Base-by-base conservation (phyloP, 2,797 vertebrate genomes). In the Chelon auratus region DNA sequence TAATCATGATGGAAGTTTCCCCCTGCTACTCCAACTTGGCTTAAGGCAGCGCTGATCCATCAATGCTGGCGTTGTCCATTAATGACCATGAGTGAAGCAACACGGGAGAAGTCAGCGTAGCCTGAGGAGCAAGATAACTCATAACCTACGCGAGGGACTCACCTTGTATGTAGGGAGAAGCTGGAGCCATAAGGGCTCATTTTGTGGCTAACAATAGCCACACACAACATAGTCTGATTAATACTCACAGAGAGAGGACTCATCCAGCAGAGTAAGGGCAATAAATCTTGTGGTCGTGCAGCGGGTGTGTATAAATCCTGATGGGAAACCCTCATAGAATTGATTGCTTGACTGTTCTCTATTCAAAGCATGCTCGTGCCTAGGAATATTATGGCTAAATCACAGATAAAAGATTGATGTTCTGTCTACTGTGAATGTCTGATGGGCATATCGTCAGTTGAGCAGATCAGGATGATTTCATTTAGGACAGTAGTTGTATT, bases 281-380 rank as follows among this genome's bases (percentile, higher is more conserved):
- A 77, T 93, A 90, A 87, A 94, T 93, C 86, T 85, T 59, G 3
- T 20, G 30, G 51, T 68, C 75, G 52, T 75, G 68, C 55, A 56
- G 58, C 75, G 51, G 13, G 61, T 62, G 47, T 67, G 11, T 47
- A 15, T 58, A 67, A 39, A 18, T 75, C 59, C 57, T 47, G 40
- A 18, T 59, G 45, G 71, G 52, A 43, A 73, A 83, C 39, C 18
- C 61, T 37, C 37, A 22, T 43, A 39, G 68, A 67, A 51, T 58
- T 80, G 65, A 81, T 66, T 68, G 60, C 63, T 55, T 10, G 30
- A 55, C 14, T 77, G 57, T 48, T 51, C 22, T 30, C 52, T 14
- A 56, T 62, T 26, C 54, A 69, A 72, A 67, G 47, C 58, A 61
- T 50, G 47, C 18, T 9, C 47, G 2, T 60, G 58, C 30, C 66